A percentile compares a stretch with the other conserved stretches of the same genome.
phyloP scores from a whole-genome alignment of 2,888 invertebrate species.

The Luperina nickerlii region DNA sequence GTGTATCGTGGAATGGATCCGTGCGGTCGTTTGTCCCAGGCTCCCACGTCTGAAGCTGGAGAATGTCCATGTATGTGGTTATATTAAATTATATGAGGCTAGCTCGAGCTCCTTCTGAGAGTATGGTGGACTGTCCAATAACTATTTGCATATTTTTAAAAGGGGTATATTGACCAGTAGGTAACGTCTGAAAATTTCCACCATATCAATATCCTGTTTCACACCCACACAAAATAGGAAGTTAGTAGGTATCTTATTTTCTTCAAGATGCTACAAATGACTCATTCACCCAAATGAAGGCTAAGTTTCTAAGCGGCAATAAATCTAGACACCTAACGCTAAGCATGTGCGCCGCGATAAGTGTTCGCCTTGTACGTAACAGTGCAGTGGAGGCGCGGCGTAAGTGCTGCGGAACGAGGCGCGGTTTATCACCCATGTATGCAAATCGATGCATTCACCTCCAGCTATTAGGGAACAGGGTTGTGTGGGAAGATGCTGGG shows the following conservation, averaged over 20 bases:
- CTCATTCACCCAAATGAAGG: slow-evolving; percentile 18
- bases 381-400: neutral
- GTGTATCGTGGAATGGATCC: slow-evolving; percentile 83
- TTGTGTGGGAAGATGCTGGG: slow-evolving; percentile 9
- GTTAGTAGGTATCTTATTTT: neutral
- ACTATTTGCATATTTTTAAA: slow-evolving; percentile 32
- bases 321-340: slow-evolving; percentile 27
- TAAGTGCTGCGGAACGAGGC: slow-evolving; percentile 60
- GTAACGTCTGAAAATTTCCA: neutral
- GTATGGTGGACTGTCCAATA: slow-evolving; percentile 20
- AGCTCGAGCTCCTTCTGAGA: slow-evolving; percentile 24
- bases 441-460: slow-evolving; percentile 77
- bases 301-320: slow-evolving; percentile 31
- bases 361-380: slow-evolving; percentile 1
- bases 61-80: slow-evolving; percentile 48
- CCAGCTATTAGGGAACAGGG: slow-evolving; percentile 58
- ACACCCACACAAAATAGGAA: neutral
- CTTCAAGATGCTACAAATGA: neutral
- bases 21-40: slow-evolving; percentile 75
- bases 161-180: neutral
- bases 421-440: slow-evolving; percentile 72
- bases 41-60: slow-evolving; percentile 56
- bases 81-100: slow-evolving; percentile 61
- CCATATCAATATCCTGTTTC: neutral
- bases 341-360: slow-evolving; percentile 42